These are phyloP conservation scores for Synanthedon vespiformis DNA, from an alignment of 2,888 invertebrate genomes.

Conservation along the genomic window DNA sequence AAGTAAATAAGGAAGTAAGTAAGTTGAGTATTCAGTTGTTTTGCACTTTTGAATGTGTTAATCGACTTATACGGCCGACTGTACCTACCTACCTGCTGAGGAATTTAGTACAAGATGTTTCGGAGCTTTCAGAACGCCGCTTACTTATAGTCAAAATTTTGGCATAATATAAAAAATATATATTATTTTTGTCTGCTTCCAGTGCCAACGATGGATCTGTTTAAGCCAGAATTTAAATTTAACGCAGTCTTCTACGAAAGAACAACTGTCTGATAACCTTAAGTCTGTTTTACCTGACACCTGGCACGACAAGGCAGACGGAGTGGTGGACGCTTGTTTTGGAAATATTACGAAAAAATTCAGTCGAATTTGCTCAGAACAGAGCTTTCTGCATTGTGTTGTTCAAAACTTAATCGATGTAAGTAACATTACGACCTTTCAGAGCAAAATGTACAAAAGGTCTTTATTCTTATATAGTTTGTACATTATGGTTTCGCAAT, in stretches of 20 bases:
- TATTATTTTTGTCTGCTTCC: constrained; percentile 4
- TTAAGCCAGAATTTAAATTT: constrained; percentile 36
- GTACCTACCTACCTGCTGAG: too few species aligned
- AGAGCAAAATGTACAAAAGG: too few species aligned
- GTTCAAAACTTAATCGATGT: constrained; percentile 47
- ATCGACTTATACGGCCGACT: too few species aligned
- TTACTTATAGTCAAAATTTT: too few species aligned
- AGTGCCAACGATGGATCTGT: constrained; percentile 54
- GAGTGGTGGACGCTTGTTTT: constrained; percentile 33
- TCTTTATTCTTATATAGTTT: too few species aligned
- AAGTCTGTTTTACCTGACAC: constrained; percentile 24
- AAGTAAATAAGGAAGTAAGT: too few species aligned
- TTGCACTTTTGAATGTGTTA: too few species aligned
- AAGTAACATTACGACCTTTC: constrained; percentile 11
- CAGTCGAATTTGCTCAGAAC: constrained; percentile 46
- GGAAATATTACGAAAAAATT: constrained; percentile 25
- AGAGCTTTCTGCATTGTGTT: constrained; percentile 47
- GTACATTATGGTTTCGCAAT: too few species aligned
- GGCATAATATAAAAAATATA: too few species aligned
- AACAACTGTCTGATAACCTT: constrained; percentile 18
- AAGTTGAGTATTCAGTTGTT: too few species aligned
- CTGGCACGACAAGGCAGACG: constrained; percentile 30
- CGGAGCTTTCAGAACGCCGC: too few species aligned
- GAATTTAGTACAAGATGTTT: too few species aligned
- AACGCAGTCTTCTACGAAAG: constrained; percentile 20